These are phyloP conservation scores for Eremophila alpestris DNA, from an alignment of 2,797 vertebrate species.

Conservation along the genomic window DNA sequence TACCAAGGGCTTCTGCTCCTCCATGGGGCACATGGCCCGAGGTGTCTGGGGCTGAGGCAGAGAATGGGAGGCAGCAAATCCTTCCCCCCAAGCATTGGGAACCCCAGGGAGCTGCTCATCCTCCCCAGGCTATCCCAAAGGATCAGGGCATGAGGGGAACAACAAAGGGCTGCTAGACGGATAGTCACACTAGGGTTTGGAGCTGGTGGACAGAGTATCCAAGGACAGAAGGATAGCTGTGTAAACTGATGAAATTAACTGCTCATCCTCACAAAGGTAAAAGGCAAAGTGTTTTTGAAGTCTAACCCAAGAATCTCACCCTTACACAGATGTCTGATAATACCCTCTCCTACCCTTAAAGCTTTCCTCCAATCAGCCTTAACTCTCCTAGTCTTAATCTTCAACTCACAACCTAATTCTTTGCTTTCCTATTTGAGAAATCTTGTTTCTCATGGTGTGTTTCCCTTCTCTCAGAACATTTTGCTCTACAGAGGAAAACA, in stretches of 20 bases:
- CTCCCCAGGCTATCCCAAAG: background rate
- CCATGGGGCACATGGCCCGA: background rate
- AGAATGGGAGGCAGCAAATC: background rate
- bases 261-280: background rate
- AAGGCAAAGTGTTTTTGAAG: background rate
- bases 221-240: background rate
- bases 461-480: background rate
- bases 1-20: background rate
- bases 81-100: accelerated
- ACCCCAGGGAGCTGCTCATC: background rate
- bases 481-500: background rate
- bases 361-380: background rate
- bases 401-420: background rate
- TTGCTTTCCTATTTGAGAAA: background rate
- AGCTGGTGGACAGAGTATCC: background rate
- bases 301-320: background rate
- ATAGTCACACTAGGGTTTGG: background rate
- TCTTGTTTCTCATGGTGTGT: background rate
- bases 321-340: background rate
- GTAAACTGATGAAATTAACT: background rate
- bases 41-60: background rate
- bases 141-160: background rate
- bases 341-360: background rate
- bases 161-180: background rate
- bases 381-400: background rate